Percentiles rank a stretch among this genome's conserved stretches.
phyloP scores from a whole-genome alignment of 2,113 vertebrate species.

The Triplophysa dalaica region DNA sequence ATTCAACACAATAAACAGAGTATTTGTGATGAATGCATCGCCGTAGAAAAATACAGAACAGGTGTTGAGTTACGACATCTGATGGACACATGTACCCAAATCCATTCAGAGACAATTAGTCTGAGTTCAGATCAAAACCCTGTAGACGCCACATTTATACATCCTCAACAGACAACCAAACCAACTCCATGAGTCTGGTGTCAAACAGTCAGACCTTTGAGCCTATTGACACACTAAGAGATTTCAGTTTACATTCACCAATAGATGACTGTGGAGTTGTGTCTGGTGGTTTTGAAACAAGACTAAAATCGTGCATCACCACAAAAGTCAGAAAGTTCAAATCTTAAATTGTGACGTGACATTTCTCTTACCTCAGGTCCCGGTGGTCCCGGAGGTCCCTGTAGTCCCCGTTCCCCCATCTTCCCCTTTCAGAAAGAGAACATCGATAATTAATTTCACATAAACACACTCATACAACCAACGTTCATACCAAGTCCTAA shows the following conservation, averaged over 20 bases:
- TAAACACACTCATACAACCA: background rate
- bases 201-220: too few relatives aligned
- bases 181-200: background rate
- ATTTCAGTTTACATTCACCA: too few relatives aligned
- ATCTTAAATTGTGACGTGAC: background rate
- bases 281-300: background rate
- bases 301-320: background rate
- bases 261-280: too few relatives aligned
- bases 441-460: constrained; percentile 10
- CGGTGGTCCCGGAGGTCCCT: constrained; percentile 81
- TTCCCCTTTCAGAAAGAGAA: constrained; percentile 78
- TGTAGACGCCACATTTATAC: background rate
- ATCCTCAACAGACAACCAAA: background rate
- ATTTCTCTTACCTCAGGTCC: constrained; percentile 88
- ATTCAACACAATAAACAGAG: constrained; percentile 4
- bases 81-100: background rate
- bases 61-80: background rate
- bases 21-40: background rate
- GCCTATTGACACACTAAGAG: too few relatives aligned
- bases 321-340: background rate
- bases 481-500: background rate
- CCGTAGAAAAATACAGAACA: background rate
- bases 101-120: background rate
- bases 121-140: background rate
- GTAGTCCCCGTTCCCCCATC: constrained; percentile 82